Base-by-base conservation (phyloP, 2,113 vertebrate genomes). In the Corythaeola cristata region DNA sequence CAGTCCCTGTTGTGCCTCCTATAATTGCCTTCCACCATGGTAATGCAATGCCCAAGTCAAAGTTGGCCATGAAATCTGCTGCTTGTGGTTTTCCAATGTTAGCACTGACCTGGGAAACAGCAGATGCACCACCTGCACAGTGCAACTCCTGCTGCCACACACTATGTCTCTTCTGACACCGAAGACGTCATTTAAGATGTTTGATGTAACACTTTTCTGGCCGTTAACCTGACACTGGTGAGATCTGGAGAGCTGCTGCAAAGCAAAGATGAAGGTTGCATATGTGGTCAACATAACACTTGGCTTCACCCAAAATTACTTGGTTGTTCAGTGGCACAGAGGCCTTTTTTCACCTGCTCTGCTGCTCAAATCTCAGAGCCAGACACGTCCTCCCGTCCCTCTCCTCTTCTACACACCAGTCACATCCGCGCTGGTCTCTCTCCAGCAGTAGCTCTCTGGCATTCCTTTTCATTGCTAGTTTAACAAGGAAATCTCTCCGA, bases 381-480 rank as follows among this genome's bases (percentile, higher is more conserved):
- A 75, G 79, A 52, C 32, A 41, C 28, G 22, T 15, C 15, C 20
- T 76, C 28, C 41, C 1, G 0, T 44, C 52, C 52, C 16, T 20
- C 60, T 53, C 28, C 28, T 89, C 63, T 52, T 56, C 50, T 58
- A 59, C 28, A 67, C 44, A 15, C 27, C 44, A 72, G 30, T 52
- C 83, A 68, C 93, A 86, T 67, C 89, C 82, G 60, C 58, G 67
- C 27, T 49, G 23, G 8, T 75, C 21, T 78, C 69, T 33, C 88
- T 66, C 64, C 8, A 0, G 2, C 41, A 8, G 15, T 53, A 58
- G 45, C 47, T 72, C 21, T 45, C 37, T 60, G 23, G 50, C 56
- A 84, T 90, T 90, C 76, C 30, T 56, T 92, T 83, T 80, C 49
- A 60, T 73, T 90, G 49, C 67, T 60, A 6, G 4, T 91, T 80